Percentiles rank a stretch among this genome's conserved stretches.
These are phyloP conservation scores for Heliconius himera DNA, from an alignment of 1,140 invertebrate genomes.

Conservation along the genomic window DNA sequence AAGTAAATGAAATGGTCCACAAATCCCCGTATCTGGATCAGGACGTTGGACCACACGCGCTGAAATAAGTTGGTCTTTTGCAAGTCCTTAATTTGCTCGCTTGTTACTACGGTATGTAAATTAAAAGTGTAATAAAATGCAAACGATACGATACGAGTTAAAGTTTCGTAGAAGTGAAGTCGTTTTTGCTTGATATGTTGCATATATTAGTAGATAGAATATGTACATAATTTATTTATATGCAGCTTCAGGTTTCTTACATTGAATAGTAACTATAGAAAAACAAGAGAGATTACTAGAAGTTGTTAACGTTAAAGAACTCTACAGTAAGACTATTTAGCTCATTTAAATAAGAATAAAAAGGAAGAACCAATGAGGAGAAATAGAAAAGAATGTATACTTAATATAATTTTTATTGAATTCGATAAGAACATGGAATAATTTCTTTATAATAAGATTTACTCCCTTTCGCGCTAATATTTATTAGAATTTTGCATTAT, in stretches of 20 bases:
- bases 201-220: background rate
- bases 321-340: too few species aligned
- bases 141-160: constrained; percentile 15
- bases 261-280: background rate
- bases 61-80: constrained; percentile 30
- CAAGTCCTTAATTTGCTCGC: constrained; percentile 26
- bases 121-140: constrained; percentile 16
- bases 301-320: background rate
- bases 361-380: too few species aligned
- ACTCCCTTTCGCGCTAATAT: too few species aligned
- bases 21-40: constrained; percentile 24
- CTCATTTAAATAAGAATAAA: too few species aligned
- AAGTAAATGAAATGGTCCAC: constrained; percentile 13
- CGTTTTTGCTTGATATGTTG: background rate
- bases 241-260: background rate
- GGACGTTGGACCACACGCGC: constrained; percentile 40
- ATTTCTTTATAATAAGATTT: too few species aligned
- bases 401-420: too few species aligned
- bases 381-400: too few species aligned
- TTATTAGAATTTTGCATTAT: too few species aligned
- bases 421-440: too few species aligned
- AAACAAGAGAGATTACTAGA: background rate
- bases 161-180: constrained; percentile 5
- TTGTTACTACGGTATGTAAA: constrained; percentile 31
- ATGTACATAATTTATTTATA: background rate